These are phyloP conservation scores for Lampropteryx suffumata DNA, from an alignment of 2,888 invertebrate species.

Conservation along the genomic window DNA sequence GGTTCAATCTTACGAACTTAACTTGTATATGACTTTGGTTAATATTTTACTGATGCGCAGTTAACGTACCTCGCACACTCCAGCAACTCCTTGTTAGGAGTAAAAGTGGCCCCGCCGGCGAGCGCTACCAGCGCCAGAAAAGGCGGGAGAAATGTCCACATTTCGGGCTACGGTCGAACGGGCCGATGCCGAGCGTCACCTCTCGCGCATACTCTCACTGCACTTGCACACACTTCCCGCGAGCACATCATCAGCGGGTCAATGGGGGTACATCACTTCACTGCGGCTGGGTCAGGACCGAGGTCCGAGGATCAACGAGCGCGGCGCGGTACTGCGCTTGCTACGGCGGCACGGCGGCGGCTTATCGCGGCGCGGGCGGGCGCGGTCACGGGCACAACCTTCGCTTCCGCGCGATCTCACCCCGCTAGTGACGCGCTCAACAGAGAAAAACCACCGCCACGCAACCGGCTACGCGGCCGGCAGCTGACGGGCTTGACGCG, in stretches of 20 bases:
- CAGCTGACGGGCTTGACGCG: slow-evolving; percentile 19
- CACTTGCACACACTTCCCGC: slow-evolving; percentile 66
- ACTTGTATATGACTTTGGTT: too few relatives aligned
- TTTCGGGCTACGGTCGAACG: slow-evolving; percentile 63
- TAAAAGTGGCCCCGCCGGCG: slow-evolving; percentile 65
- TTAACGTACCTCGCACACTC: slow-evolving; percentile 78
- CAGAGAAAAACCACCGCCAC: slow-evolving; percentile 18
- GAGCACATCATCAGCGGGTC: slow-evolving; percentile 65
- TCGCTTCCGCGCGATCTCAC: slow-evolving; percentile 72
- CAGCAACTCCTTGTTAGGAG: slow-evolving; percentile 70
- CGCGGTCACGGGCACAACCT: slow-evolving; percentile 81
- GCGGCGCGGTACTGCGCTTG: slow-evolving; percentile 71
- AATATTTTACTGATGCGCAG: slow-evolving; percentile 2
- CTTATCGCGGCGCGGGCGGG: slow-evolving; percentile 60
- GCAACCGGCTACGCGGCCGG: slow-evolving; percentile 22
- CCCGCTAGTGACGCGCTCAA: slow-evolving; percentile 45
- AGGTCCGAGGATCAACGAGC: slow-evolving; percentile 72
- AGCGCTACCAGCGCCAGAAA: slow-evolving; percentile 64
- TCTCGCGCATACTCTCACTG: slow-evolving; percentile 64
- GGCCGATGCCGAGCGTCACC: slow-evolving; percentile 58
- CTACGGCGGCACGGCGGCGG: slow-evolving; percentile 50
- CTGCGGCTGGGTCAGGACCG: slow-evolving; percentile 44
- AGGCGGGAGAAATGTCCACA: slow-evolving; percentile 68
- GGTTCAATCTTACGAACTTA: slow-evolving; percentile 18
- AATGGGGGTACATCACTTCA: slow-evolving; percentile 68